Conservation (phyloP, 1,140 invertebrate genomes). For the Drosophila paulistorum region DNA sequence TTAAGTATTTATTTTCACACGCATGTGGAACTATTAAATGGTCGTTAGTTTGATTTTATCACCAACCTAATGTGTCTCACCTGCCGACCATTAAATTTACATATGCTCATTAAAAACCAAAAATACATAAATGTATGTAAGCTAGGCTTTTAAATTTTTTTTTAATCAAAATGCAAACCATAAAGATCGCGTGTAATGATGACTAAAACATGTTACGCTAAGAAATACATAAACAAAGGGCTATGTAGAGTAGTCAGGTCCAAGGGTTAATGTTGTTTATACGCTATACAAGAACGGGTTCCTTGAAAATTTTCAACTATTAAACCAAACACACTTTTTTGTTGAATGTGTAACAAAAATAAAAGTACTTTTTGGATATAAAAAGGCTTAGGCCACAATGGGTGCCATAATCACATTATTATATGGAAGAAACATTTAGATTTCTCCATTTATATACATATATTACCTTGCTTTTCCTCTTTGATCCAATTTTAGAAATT, state of each 20-base stretch:
- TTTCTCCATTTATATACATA: too few relatives aligned
- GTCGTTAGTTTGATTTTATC: conserved; percentile 9
- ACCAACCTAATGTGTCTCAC: conserved; percentile 3
- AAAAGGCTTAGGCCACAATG: too few relatives aligned
- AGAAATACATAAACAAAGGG: background rate
- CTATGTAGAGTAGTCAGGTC: background rate
- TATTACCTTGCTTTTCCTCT: too few relatives aligned
- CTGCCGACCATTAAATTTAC: conserved; percentile 4
- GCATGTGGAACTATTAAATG: background rate
- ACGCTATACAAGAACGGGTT: too few relatives aligned
- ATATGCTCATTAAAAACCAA: conserved; percentile 5
- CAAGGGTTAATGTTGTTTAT: background rate
- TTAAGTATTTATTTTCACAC: conserved; percentile 5
- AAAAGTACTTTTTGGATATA: too few relatives aligned
- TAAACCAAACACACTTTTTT: too few relatives aligned
- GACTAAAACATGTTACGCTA: conserved; percentile 1
- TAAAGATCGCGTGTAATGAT: conserved; percentile 11
- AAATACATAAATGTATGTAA: background rate
- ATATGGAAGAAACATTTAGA: too few relatives aligned
- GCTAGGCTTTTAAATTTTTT: background rate
- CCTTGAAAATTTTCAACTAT: too few relatives aligned
- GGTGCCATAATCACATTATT: too few relatives aligned
- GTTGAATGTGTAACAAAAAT: too few relatives aligned
- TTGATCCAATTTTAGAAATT: too few relatives aligned
- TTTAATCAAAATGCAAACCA: background rate